Base-by-base conservation (phyloP, 2,113 vertebrate species). In the Spea bombifrons region DNA sequence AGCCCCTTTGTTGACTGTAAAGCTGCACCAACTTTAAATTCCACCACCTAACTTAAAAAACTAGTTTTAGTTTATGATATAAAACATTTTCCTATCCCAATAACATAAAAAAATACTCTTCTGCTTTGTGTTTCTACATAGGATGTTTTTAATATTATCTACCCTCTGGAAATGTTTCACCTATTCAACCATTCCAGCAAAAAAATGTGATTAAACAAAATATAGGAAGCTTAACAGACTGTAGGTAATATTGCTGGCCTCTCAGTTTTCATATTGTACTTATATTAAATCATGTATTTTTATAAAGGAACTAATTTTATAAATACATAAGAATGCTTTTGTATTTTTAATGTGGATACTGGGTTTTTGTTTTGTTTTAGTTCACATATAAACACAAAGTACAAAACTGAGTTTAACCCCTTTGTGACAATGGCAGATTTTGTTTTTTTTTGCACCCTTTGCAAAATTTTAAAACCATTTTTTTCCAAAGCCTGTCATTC, bases 211-310 rank as follows among this genome's bases (percentile, higher is more conserved):
- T 64, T 30, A 64, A 61, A 49, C 72, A 64, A 64, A 48, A 64
- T 64, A 47, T 48, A 49, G 45, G 57, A 74, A 74, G 72, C 57
- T 74, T 74, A 64, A 64, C 47, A 64, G 72, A 74, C 72, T 64
- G 48, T n/a, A 64, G 72, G 72, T 49, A 48, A 63, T 48, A 49
- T 49, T 44, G 10, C 46, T 64, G 16, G 47, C 45, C 72, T 74
- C 13, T 12, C 8, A 12, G 52, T 55, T 57, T 57, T 44, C 15
- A 13, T 61, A 5, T 15, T 7, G 55, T 59, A 64, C 17, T 8
- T 64, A 16, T 30, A 13, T 4, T 64, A 17, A 13, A 61, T 3
- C 5, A 61, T 61, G 57, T 61, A 4, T 10, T 15, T 64, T 16
- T 59, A 59, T 59, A 13, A 13, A 13, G 10, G 12, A 13, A 59